A percentile compares a stretch with the other conserved stretches of the same genome.
These are phyloP conservation scores for Falco cherrug DNA, from an alignment of 2,797 vertebrate genomes.

Conservation along the genomic window DNA sequence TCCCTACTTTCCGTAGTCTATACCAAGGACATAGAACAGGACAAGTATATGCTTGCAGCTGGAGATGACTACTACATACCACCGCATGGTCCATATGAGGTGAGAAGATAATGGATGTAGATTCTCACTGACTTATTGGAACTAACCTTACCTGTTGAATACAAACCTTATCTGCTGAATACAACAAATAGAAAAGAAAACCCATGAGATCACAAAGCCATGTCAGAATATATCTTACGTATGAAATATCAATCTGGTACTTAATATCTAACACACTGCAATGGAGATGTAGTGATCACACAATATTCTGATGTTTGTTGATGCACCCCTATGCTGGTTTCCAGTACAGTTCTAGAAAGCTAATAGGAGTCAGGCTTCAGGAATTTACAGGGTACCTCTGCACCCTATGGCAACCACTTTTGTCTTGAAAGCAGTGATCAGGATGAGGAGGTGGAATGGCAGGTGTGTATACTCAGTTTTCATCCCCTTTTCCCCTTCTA, in stretches of 20 bases:
- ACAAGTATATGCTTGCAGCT: constrained; percentile 82
- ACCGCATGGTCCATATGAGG: constrained; percentile 85
- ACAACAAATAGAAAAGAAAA: background rate
- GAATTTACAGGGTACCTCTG: background rate
- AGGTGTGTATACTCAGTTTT: background rate
- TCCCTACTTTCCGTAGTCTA: constrained; percentile 91
- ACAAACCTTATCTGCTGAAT: background rate
- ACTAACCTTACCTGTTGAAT: background rate
- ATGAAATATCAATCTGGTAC: background rate
- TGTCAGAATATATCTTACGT: background rate
- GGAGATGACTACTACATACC: constrained; percentile 86
- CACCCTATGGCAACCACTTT: background rate
- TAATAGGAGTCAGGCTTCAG: background rate
- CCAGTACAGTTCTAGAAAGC: background rate
- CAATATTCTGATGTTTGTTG: background rate
- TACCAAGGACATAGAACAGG: constrained; percentile 83
- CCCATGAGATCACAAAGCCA: background rate
- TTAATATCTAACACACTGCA: background rate
- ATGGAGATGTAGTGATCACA: background rate
- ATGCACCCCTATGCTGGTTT: background rate
- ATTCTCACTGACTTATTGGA: background rate
- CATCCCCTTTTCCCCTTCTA: background rate
- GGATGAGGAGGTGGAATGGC: background rate
- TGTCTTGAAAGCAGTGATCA: background rate
- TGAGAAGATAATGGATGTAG: constrained; percentile 47